phyloP scores from a whole-genome alignment of 2,797 vertebrate species.

The Lagorchestes hirsutus region DNA sequence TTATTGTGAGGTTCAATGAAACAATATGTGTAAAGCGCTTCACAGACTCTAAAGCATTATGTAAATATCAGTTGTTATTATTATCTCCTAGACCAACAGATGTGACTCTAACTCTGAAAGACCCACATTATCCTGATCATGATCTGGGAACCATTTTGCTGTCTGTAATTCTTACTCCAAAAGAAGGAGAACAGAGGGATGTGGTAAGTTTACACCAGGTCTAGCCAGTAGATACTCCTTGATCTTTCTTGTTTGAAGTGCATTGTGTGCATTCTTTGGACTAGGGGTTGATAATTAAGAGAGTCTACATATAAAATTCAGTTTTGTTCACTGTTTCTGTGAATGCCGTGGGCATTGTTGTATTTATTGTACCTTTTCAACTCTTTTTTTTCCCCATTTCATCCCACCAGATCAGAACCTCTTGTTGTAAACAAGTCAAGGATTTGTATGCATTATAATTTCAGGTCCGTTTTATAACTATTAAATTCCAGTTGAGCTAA shows the following conservation, averaged over 20 bases:
- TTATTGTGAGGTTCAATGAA: background rate
- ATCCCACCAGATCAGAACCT: constrained; percentile 58
- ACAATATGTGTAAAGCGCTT: background rate
- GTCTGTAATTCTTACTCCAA: constrained; percentile 89
- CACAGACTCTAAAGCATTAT: background rate
- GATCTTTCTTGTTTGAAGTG: background rate
- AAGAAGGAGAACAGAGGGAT: constrained; percentile 91
- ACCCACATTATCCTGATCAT: constrained; percentile 94
- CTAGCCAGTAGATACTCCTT: constrained; percentile 20
- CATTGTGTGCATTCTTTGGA: constrained; percentile 39
- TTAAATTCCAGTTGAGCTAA: constrained; percentile 45
- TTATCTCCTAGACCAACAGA: constrained; percentile 88
- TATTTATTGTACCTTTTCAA: constrained; percentile 29
- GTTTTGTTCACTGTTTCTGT: constrained; percentile 43
- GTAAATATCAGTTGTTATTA: constrained; percentile 3
- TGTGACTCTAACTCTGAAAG: constrained; percentile 92
- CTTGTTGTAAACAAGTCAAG: constrained; percentile 19
- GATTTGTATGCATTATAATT: constrained; percentile 22
- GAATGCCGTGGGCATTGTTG: background rate
- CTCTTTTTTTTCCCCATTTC: constrained; percentile 26
- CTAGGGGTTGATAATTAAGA: constrained; percentile 27
- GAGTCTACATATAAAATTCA: background rate
- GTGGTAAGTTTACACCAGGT: constrained; percentile 87
- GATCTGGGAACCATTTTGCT: constrained; percentile 93
- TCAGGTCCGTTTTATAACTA: constrained; percentile 45